Base-by-base conservation (phyloP, 2,797 vertebrate species). In the Lagodon rhomboides region DNA sequence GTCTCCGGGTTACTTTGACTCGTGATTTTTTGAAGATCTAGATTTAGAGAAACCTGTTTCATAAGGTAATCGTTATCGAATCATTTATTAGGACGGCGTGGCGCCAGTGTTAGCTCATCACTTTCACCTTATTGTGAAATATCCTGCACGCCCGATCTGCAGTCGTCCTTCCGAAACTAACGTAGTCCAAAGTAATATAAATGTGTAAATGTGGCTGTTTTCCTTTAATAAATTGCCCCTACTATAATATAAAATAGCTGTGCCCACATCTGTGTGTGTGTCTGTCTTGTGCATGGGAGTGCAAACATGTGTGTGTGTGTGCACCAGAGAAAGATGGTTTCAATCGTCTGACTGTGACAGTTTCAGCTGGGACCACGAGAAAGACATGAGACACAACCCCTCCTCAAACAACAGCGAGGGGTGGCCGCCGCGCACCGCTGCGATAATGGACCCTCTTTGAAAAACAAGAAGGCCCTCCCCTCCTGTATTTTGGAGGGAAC, bases 401-500 rank as follows among this genome's bases (percentile, higher is more conserved):
- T 88, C 73, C 75, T 90, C 87, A 91, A 91, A 91, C 89, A 91
- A 81, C 79, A 77, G 68, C 23, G 54, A 79, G 77, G 70, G 87
- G 64, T 80, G 84, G 80, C 27, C 68, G 66, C 84, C 68, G 66
- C 84, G 58, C 87, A 71, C 78, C 80, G 83, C 67, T 3, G 80
- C 41, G 76, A 89, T 91, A 91, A 91, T 89, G 84, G 78, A 38
- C 74, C 74, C 75, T 82, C 89, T 92, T 89, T 89, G 84, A 88
- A 91, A 38, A 85, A 85, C 66, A 83, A 73, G 69, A 70, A 69
- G 72, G 66, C 70, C 55, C 77, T 79, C 89, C 88, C 84, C 83
- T 89, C 79, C 88, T 82, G 82, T 89, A 82, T 85, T 90, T 89
- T 85, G 83, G 88, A 82, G 83, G 86, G 79, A 93, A 91, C 92